Percentiles rank a stretch among this genome's conserved stretches.
These are phyloP conservation scores for Hydraecia micacea DNA, from an alignment of 2,888 invertebrate species.

Conservation along the genomic window DNA sequence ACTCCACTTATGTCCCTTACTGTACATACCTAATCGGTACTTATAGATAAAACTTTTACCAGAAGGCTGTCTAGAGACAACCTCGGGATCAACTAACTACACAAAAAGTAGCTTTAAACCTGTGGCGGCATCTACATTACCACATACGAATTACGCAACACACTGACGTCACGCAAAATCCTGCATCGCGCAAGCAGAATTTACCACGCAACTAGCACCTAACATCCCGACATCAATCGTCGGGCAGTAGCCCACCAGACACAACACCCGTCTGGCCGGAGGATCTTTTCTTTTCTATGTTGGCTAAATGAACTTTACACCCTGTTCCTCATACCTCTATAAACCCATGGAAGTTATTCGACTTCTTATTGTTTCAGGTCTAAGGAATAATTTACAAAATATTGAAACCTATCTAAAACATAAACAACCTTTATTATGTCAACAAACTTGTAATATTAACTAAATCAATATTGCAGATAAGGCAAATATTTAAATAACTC, in stretches of 20 bases:
- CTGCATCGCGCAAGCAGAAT: neutral
- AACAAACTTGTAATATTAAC: conserved; percentile 8
- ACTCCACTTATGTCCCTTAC: no score
- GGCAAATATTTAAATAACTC: conserved; percentile 38
- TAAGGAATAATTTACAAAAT: neutral
- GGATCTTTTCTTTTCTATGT: no score
- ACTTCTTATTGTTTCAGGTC: neutral
- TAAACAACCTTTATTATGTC: conserved; percentile 15
- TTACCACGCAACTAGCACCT: neutral
- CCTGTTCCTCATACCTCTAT: no score
- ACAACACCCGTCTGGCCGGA: no score
- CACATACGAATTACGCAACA: neutral
- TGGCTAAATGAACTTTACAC: no score
- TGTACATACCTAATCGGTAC: neutral
- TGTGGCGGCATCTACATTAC: no score
- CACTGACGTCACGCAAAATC: neutral
- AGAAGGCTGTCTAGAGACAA: no score
- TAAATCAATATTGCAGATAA: conserved; percentile 38
- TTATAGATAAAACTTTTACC: neutral
- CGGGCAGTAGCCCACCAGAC: neutral
- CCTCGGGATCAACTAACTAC: neutral
- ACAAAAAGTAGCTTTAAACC: neutral
- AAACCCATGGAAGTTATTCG: neutral
- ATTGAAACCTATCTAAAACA: neutral
- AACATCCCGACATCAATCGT: neutral